These are phyloP conservation scores for Hippolais icterina DNA, from an alignment of 2,113 vertebrate genomes.

Conservation along the genomic window DNA sequence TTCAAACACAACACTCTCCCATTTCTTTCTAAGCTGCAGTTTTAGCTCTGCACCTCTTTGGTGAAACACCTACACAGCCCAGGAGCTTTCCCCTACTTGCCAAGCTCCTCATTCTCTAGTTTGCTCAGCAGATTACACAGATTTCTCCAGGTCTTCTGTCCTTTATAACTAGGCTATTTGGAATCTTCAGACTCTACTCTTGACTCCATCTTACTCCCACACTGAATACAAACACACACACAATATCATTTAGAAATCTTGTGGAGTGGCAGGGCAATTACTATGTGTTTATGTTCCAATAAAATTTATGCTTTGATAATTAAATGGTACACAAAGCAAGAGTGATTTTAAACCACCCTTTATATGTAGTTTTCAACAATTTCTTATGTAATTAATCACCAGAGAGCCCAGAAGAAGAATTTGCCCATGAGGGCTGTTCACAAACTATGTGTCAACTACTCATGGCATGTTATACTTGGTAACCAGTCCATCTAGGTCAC, in stretches of 20 bases:
- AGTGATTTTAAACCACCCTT: background rate
- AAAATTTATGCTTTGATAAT: background rate
- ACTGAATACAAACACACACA: background rate
- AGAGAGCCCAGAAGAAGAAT: background rate
- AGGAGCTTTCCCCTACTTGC: background rate
- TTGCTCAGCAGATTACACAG: background rate
- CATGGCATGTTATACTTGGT: background rate
- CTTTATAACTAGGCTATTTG: background rate
- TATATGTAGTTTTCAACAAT: background rate
- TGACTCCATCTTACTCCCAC: background rate
- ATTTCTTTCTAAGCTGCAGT: background rate
- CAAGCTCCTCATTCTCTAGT: background rate
- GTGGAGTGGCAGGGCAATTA: accelerated
- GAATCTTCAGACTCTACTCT: background rate
- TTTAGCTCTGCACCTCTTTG: background rate
- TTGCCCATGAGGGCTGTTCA: background rate
- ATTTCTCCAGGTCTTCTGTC: background rate
- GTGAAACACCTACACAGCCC: background rate
- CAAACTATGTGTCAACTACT: background rate
- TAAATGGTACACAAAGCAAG: background rate
- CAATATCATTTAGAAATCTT: background rate
- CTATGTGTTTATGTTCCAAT: accelerated
- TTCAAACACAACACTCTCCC: background rate
- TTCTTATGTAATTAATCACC: background rate
- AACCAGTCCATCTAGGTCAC: background rate